These are phyloP conservation scores for Montipora capricornis DNA, from an alignment of 64 coral and sea anemone genomes.

Conservation along the genomic window DNA sequence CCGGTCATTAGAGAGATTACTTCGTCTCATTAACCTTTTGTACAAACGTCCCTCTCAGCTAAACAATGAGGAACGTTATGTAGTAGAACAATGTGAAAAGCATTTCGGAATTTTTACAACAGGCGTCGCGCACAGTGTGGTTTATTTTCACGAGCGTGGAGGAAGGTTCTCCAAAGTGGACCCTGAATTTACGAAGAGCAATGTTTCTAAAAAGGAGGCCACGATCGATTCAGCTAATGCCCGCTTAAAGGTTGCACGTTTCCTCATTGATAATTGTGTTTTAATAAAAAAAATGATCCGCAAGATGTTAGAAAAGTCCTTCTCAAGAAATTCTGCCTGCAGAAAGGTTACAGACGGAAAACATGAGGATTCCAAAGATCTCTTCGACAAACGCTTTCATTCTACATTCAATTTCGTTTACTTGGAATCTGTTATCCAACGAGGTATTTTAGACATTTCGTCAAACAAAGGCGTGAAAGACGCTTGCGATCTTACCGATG, in stretches of 20 bases:
- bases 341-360: slow-evolving; percentile 14
- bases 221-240: neutral
- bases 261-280: slow-evolving; percentile 36
- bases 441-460: slow-evolving; percentile 24
- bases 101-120: slow-evolving; percentile 69
- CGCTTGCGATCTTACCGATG: neutral
- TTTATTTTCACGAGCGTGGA: slow-evolving; percentile 17
- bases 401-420: slow-evolving; percentile 64
- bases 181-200: neutral
- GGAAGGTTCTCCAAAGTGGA: slow-evolving; percentile 48
- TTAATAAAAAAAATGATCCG: slow-evolving; percentile 42
- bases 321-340: slow-evolving; percentile 34
- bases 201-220: neutral
- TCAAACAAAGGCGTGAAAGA: neutral
- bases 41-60: slow-evolving; percentile 28
- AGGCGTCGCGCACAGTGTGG: neutral
- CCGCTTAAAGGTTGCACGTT: slow-evolving; percentile 6
- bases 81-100: slow-evolving; percentile 68
- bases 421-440: slow-evolving; percentile 62
- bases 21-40: slow-evolving; percentile 43
- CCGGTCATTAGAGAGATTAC: slow-evolving; percentile 68
- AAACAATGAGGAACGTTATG: neutral
- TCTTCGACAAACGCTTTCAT: slow-evolving; percentile 58
- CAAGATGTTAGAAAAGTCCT: slow-evolving; percentile 36
- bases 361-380: slow-evolving; percentile 41